Conservation (phyloP, 2,888 invertebrate genomes). For the Mongoloraphidia duomilia region DNA sequence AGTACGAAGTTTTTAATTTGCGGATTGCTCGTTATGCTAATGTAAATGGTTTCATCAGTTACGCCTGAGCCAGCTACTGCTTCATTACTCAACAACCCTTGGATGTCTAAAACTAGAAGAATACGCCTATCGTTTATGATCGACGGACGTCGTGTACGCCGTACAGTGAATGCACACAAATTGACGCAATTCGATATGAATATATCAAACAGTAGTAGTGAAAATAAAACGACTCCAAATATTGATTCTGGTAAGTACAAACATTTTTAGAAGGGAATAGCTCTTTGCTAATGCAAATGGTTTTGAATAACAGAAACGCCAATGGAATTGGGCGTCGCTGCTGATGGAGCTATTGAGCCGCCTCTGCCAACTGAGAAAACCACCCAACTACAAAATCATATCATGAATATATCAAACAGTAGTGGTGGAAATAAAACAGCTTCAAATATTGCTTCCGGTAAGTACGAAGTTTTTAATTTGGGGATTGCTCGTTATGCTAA, state of each 20-base stretch:
- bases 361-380: slow-evolving; percentile 27
- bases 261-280: slow-evolving; percentile 14
- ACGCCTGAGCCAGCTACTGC: slow-evolving; percentile 31
- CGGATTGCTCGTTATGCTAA: slow-evolving; percentile 21
- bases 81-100: slow-evolving; percentile 59
- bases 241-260: slow-evolving; percentile 10
- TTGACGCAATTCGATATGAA: no score
- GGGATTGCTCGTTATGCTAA: slow-evolving; percentile 21
- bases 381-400: slow-evolving; percentile 59
- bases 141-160: not conserved
- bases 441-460: slow-evolving; percentile 1
- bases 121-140: slow-evolving; percentile 33
- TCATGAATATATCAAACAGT: slow-evolving; percentile 62
- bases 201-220: slow-evolving; percentile 49
- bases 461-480: slow-evolving; percentile 13
- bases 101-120: slow-evolving; percentile 68
- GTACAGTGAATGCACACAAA: no score
- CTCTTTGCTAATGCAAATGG: slow-evolving; percentile 20
- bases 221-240: slow-evolving; percentile 12
- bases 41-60: slow-evolving; percentile 17
- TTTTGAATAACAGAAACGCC: no score
- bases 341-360: slow-evolving; percentile 31
- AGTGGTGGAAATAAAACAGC: slow-evolving; percentile 23
- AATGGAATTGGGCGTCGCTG: slow-evolving; percentile 43
- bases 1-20: slow-evolving; percentile 13